Conservation (phyloP, 2,113 vertebrate genomes). For the Alces alces region DNA sequence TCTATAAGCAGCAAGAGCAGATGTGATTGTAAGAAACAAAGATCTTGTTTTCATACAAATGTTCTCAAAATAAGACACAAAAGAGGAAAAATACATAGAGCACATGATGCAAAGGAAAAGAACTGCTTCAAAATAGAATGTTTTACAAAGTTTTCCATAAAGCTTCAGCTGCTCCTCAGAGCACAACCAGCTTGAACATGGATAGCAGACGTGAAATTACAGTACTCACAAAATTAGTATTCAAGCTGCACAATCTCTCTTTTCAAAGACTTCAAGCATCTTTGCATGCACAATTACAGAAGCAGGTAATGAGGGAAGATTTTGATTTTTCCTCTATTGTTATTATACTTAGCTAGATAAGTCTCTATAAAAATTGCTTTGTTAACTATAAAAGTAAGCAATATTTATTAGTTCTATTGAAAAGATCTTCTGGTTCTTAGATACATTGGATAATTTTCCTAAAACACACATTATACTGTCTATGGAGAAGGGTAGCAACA, state of each 20-base stretch:
- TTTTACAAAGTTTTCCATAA: conserved; percentile 80
- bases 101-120: conserved; percentile 67
- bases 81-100: conserved; percentile 72
- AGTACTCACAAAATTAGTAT: conserved; percentile 82
- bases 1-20: conserved; percentile 64
- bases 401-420: conserved; percentile 62
- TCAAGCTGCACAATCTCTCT: conserved; percentile 76
- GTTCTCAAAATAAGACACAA: conserved; percentile 76
- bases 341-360: conserved; percentile 71
- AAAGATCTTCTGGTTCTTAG: conserved; percentile 39
- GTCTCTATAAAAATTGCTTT: conserved; percentile 77
- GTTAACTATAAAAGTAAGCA: conserved; percentile 76
- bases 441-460: conserved; percentile 26
- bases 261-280: conserved; percentile 78
- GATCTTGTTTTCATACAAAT: conserved; percentile 74
- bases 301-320: conserved; percentile 81
- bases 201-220: conserved; percentile 67
- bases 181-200: conserved; percentile 73
- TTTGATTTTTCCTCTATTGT: conserved; percentile 73
- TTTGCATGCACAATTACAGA: conserved; percentile 79
- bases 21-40: conserved; percentile 76
- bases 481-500: neutral
- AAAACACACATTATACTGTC: conserved; percentile 51
- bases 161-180: conserved; percentile 79
- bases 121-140: conserved; percentile 75